Base-by-base conservation (phyloP, 2,113 vertebrate genomes). In the Istiophorus platypterus region DNA sequence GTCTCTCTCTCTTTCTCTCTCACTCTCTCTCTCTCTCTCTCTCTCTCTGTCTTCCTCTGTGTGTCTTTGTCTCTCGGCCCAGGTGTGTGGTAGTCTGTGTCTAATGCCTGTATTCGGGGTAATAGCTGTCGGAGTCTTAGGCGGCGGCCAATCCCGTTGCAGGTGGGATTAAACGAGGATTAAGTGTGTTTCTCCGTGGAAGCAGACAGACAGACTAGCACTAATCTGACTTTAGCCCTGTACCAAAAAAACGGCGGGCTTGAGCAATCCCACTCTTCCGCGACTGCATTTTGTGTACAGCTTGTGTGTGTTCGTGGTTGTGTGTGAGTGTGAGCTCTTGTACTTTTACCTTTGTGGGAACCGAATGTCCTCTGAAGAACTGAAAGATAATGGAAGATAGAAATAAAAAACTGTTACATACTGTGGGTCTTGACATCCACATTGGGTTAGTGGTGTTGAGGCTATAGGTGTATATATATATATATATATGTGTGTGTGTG, bases 191-290 rank as follows among this genome's bases (percentile, higher is more conserved):
- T 85, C 82, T 87, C 81, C n/a, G 72, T 91, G 91, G 90, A 91
- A 91, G 88, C 84, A 91, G 84, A 89, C 91, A 92, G 89, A 88
- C 84, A 84, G 87, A 89, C 82, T 81, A 85, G 76, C 71, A 87
- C 89, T 92, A 92, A 91, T 91, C 91, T 91, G 88, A 89, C 86
- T 91, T 89, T 84, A 91, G 89, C 88, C 85, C 73, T 80, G 41
- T 29, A 70, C 84, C 84, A 17, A n/a, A 83, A 88, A 89, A 92
- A 68, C 37, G 47, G 57, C 79, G 54, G 67, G 72, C 69, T 88
- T 86, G 84, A 86, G 75, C 89, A 89, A 85, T 85, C 79, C 73
- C 68, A 31, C 76, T 85, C 85, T 83, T 82, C 85, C 66, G 17
- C 7, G 18, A 57, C 78, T 80, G 80, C 68, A 37, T 78, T 67